These are phyloP conservation scores for Opisthograptis luteolata DNA, from an alignment of 2,888 invertebrate species.

Conservation along the genomic window DNA sequence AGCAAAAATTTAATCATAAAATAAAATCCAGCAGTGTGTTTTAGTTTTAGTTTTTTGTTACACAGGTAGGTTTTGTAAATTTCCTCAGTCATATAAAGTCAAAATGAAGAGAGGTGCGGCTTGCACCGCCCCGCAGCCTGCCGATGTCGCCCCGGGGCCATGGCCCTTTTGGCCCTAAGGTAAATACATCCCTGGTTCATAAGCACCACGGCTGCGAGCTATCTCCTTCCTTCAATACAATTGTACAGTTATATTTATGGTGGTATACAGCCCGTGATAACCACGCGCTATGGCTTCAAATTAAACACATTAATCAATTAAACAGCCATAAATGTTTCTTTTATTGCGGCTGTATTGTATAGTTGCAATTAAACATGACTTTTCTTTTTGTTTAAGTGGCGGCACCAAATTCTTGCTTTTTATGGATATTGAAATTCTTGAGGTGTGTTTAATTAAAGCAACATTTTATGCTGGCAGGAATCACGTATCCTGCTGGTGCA, in stretches of 20 bases:
- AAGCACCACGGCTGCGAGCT: slow-evolving; percentile 24
- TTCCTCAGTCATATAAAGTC: too few species aligned
- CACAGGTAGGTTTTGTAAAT: too few species aligned
- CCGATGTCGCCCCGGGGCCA: too few species aligned
- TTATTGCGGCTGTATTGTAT: slow-evolving; percentile 14
- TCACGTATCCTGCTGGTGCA: too few species aligned
- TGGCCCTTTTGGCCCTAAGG: too few species aligned
- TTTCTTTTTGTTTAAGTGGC: slow-evolving; percentile 22
- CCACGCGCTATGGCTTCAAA: slow-evolving; percentile 44
- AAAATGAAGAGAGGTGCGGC: too few species aligned
- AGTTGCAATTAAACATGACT: slow-evolving; percentile 40
- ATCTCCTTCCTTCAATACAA: slow-evolving; percentile 15
- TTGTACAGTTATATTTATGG: slow-evolving; percentile 34
- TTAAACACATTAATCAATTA: slow-evolving; percentile 63
- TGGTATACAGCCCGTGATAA: slow-evolving; percentile 34
- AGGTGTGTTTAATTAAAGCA: slow-evolving; percentile 17
- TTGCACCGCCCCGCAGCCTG: too few species aligned
- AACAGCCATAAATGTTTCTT: slow-evolving; percentile 17
- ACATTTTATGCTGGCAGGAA: slow-evolving; percentile 16
- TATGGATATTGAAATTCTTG: slow-evolving; percentile 21
- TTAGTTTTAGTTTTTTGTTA: too few species aligned
- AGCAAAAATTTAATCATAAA: too few species aligned
- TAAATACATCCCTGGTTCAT: too few species aligned
- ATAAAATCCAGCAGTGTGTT: too few species aligned
- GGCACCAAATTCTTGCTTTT: slow-evolving; percentile 16